Evolutionary conservation across 2,113 vertebrate genomes (phyloP), one percentile per base, ranked within the genome.

Genomic region (Rhipidura dahli): DNA sequence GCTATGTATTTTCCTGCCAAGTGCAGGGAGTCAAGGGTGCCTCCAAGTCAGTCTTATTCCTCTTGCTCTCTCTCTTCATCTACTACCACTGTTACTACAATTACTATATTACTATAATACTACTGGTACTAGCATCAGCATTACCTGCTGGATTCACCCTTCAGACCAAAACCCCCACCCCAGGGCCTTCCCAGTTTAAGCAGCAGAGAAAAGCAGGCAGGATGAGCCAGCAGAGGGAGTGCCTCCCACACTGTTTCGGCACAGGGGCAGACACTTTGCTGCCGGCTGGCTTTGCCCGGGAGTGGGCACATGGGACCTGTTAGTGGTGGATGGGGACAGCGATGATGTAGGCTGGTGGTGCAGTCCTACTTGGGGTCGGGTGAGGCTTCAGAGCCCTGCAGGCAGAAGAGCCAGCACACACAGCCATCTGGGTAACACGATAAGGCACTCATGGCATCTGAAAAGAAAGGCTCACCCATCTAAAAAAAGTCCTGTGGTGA

Each of bases 231-330:
- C n/a, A 66, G 72, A 11, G 35, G 1, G 6, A 54, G 71, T 0
- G 3, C 13, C 30, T 51, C 60, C 77, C 5, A 0, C 0, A 2
- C 24, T 24, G 56, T 42, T 61, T 6, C 0, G 2, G 33, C 22
- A 23, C 35, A 15, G 1, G 2, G 26, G 12, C 69, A 60, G 70
- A 30, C 3, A 6, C 37, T 28, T 24, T 3, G 16, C 33, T 45
- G 21, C 15, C 1, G 3, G 56, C 40, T 22, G 61, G 24, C 64
- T 75, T 49, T 57, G 59, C n/a, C 69, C 78, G 15, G 64, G 11
- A 31, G 24, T 1, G 21, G 66, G 69, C 60, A 37, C 3, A 0
- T 6, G 73, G 76, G 39, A 37, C 12, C 65, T 30, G 27, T 3
- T 19, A 37, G 3, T 11, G 73, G 59, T 40, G 51, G 51, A 33